Conservation (phyloP, 2,797 vertebrate genomes). For the Anomalospiza imberbis region DNA sequence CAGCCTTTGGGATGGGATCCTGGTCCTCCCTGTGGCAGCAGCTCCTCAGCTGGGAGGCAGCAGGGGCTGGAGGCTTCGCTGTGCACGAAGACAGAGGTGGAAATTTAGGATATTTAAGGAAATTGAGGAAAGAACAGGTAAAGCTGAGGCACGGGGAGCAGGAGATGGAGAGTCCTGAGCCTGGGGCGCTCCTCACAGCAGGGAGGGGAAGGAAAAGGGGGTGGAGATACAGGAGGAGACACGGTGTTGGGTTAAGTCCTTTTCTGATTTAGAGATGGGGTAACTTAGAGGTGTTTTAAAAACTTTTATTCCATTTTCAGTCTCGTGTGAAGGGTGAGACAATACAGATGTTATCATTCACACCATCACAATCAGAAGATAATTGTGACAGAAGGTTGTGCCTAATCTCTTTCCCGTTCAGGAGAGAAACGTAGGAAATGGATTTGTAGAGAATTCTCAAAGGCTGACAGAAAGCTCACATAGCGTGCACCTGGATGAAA, state of each 20-base stretch:
- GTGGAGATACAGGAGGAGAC: neutral
- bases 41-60: neutral
- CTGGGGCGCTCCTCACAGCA: neutral
- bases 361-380: neutral
- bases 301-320: neutral
- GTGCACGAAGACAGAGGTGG: rapidly evolving
- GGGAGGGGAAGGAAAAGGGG: neutral
- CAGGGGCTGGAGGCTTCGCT: rapidly evolving
- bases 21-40: neutral
- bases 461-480: neutral
- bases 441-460: neutral
- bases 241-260: neutral
- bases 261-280: neutral
- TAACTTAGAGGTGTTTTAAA: neutral
- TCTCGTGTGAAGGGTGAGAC: neutral
- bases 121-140: neutral
- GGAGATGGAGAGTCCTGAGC: neutral
- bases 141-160: neutral
- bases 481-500: neutral
- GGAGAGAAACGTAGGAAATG: neutral
- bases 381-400: neutral
- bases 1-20: neutral
- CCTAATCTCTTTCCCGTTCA: neutral
- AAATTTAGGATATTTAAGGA: neutral
- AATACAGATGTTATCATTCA: neutral